Conservation (phyloP, 2,113 vertebrate species). For the Cavia porcellus region DNA sequence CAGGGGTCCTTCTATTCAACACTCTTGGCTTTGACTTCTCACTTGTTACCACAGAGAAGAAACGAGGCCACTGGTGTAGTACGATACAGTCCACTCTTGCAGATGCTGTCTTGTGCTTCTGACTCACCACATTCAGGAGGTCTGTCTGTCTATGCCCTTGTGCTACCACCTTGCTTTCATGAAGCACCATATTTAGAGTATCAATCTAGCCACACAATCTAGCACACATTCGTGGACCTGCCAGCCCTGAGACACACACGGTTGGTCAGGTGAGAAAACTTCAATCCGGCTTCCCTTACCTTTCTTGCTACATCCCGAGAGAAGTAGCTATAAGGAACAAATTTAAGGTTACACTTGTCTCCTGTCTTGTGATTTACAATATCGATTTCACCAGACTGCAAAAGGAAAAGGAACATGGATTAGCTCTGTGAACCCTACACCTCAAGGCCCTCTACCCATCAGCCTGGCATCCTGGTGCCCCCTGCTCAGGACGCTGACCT, state of each 20-base stretch:
- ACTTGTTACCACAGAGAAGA: not conserved
- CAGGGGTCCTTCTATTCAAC: not conserved
- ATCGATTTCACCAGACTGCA: constrained; percentile 97
- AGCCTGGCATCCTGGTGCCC: not conserved
- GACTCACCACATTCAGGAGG: not conserved
- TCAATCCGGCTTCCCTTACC: constrained; percentile 86
- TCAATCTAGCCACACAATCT: not conserved
- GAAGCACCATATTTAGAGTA: not conserved
- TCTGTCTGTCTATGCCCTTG: not conserved
- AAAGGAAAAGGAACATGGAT: not conserved
- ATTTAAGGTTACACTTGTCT: constrained; percentile 98
- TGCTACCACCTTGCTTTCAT: not conserved
- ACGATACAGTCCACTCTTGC: not conserved
- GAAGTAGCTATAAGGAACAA: constrained; percentile 98
- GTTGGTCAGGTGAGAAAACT: not conserved
- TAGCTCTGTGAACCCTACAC: not conserved
- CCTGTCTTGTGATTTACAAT: constrained; percentile 96
- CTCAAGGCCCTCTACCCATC: not conserved
- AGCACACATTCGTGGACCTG: not conserved
- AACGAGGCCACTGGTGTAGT: not conserved
- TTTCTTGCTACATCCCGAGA: constrained; percentile 97
- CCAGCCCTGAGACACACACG: not conserved
- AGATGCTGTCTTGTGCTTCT: not conserved
- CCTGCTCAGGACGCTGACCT: not conserved
- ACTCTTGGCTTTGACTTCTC: not conserved